A percentile compares a stretch with the other conserved stretches of the same genome.
Conservation (phyloP, 2,113 vertebrate genomes). For the human region DNA sequence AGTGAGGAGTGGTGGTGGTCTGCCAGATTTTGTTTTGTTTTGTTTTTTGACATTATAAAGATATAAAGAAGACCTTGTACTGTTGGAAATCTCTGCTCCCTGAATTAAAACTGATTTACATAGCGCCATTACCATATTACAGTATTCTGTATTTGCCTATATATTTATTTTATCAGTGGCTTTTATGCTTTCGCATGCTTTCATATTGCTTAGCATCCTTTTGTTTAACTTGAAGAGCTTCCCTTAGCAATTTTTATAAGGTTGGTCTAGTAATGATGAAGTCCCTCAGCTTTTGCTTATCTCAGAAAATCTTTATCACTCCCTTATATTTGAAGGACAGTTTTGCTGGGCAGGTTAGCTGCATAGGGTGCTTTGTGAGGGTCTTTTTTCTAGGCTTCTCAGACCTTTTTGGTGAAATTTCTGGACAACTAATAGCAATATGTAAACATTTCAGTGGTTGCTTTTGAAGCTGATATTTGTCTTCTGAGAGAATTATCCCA, state of each 20-base stretch:
- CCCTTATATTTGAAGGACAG: not conserved
- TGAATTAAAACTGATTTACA: not conserved
- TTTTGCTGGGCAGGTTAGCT: not conserved
- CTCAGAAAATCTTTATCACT: no score
- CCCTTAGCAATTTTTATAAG: not conserved
- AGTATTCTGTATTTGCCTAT: not conserved
- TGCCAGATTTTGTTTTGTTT: not conserved
- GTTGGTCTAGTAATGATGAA: not conserved
- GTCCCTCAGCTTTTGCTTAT: not conserved
- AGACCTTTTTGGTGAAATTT: not conserved
- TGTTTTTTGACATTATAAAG: not conserved
- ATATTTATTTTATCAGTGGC: not conserved
- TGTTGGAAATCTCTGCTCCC: not conserved
- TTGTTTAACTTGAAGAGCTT: not conserved
- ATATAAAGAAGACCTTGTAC: not conserved
- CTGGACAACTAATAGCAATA: not conserved
- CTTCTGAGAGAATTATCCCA: conserved; percentile 11
- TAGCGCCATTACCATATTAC: not conserved
- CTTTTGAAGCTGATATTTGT: not conserved
- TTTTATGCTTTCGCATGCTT: not conserved
- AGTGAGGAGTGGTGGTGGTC: fast-evolving
- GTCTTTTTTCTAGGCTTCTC: not conserved
- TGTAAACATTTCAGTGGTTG: not conserved
- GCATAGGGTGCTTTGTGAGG: not conserved
- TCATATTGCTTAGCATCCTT: not conserved